Evolutionary conservation across 2,888 invertebrate species (phyloP).

Genomic region (Myopa testacea): DNA sequence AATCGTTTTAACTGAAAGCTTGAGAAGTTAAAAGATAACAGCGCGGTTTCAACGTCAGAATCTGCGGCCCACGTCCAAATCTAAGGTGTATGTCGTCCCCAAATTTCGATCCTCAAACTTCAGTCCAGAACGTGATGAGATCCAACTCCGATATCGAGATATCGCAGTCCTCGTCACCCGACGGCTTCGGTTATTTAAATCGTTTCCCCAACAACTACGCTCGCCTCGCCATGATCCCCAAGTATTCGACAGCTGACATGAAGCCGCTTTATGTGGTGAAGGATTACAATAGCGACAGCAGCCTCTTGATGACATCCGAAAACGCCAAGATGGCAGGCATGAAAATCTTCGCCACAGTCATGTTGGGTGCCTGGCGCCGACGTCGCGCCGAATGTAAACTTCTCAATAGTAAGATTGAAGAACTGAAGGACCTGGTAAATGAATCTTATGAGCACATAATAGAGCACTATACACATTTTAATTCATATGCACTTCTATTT

Average conservation of each 20-base stretch:
- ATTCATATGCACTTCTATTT: neutral
- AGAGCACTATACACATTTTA: neutral
- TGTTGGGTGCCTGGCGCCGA: conserved; percentile 63
- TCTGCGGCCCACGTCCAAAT: too few species aligned
- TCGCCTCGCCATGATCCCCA: neutral
- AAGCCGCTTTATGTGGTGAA: conserved; percentile 9
- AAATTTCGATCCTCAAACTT: too few species aligned
- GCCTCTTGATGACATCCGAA: neutral
- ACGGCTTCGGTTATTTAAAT: conserved; percentile 8
- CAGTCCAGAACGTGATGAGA: neutral
- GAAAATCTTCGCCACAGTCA: conserved; percentile 58
- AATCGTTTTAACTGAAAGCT: neutral
- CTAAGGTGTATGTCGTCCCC: too few species aligned
- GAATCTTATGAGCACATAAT: neutral
- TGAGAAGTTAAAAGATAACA: neutral
- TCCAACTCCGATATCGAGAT: neutral
- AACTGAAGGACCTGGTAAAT: conserved; percentile 54
- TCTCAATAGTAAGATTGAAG: conserved; percentile 51
- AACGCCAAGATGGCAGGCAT: conserved; percentile 50
- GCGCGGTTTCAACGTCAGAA: too few species aligned
- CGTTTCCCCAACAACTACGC: conserved; percentile 28
- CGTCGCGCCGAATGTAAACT: conserved; percentile 56
- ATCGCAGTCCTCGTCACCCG: neutral
- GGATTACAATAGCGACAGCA: neutral
- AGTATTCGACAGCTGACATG: conserved; percentile 19